A percentile compares a stretch with the other conserved stretches of the same genome.
Evolutionary conservation across 1,140 invertebrate species (phyloP).

Genomic region (Diploscapter pachys): DNA sequence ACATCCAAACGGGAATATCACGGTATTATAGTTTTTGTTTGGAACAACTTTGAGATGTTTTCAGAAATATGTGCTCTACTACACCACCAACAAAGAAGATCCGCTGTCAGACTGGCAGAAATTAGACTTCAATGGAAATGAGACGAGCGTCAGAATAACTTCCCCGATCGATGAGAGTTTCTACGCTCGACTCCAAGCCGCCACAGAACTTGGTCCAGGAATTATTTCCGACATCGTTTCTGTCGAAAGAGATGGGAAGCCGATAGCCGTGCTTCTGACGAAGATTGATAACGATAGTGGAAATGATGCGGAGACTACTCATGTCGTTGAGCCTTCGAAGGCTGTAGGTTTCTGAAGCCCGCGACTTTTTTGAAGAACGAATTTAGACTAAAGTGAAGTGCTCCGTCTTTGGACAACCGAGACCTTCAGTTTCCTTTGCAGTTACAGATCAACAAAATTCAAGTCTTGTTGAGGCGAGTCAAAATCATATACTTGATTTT

Average conservation of each 20-base stretch:
- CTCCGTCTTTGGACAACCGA: conserved; percentile 12
- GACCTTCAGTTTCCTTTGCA: conserved; percentile 15
- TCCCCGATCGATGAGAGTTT: conserved; percentile 17
- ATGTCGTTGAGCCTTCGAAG: not conserved
- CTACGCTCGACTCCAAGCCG: conserved; percentile 13
- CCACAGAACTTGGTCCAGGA: conserved; percentile 22
- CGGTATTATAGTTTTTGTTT: not conserved
- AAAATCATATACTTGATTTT: too few species aligned
- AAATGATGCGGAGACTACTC: too few species aligned
- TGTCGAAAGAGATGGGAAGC: conserved; percentile 15
- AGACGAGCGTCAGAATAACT: not conserved
- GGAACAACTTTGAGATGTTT: not conserved
- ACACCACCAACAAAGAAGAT: conserved; percentile 16
- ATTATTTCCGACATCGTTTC: conserved; percentile 20
- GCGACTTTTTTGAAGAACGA: not conserved
- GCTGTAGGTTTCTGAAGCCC: not conserved
- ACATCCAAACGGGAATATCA: conserved; percentile 19
- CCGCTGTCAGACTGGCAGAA: conserved; percentile 17
- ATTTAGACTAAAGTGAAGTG: conserved; percentile 12
- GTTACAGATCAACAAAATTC: conserved; percentile 17
- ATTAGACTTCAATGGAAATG: conserved; percentile 20
- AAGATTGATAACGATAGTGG: too few species aligned
- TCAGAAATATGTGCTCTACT: conserved; percentile 21
- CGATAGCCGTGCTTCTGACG: not conserved
- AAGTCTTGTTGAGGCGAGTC: conserved; percentile 7